Evolutionary conservation across 2,113 vertebrate species (phyloP).

Genomic region (Oreochromis niloticus): DNA sequence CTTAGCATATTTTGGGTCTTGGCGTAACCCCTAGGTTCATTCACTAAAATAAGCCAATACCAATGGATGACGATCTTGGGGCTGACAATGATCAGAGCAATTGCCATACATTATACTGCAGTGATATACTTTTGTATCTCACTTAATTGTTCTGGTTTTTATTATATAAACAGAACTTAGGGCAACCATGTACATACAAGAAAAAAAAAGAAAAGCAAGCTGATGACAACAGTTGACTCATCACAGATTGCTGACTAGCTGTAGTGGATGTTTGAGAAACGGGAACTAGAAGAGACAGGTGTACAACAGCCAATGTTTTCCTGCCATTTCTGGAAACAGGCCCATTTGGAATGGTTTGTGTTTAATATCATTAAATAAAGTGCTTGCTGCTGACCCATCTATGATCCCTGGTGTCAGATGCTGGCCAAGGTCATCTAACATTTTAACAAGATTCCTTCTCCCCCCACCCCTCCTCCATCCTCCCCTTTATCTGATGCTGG

Average conservation of each 20-base stretch:
- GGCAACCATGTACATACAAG: background rate
- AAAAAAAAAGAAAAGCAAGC: background rate
- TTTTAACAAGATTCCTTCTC: constrained; percentile 74
- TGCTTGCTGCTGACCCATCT: constrained; percentile 68
- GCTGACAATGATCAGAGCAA: background rate
- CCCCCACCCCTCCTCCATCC: background rate
- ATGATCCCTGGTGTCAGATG: constrained; percentile 70
- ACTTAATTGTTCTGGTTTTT: background rate
- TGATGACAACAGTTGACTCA: background rate
- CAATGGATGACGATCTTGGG: background rate
- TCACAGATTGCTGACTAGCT: background rate
- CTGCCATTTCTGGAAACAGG: constrained; percentile 40
- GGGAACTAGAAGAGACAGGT: constrained; percentile 12
- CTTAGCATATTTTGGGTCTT: background rate
- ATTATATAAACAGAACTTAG: background rate
- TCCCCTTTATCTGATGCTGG: constrained; percentile 53
- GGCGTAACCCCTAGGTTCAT: background rate
- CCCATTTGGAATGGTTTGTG: constrained; percentile 46
- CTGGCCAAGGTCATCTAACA: constrained; percentile 72
- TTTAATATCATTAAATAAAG: constrained; percentile 75
- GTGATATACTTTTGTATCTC: background rate
- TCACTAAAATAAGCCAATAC: background rate
- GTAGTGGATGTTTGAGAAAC: background rate
- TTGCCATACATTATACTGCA: background rate
- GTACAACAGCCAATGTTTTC: constrained; percentile 12